Evolutionary conservation across 2,888 invertebrate species (phyloP).

Genomic region (Leucoma salicis): DNA sequence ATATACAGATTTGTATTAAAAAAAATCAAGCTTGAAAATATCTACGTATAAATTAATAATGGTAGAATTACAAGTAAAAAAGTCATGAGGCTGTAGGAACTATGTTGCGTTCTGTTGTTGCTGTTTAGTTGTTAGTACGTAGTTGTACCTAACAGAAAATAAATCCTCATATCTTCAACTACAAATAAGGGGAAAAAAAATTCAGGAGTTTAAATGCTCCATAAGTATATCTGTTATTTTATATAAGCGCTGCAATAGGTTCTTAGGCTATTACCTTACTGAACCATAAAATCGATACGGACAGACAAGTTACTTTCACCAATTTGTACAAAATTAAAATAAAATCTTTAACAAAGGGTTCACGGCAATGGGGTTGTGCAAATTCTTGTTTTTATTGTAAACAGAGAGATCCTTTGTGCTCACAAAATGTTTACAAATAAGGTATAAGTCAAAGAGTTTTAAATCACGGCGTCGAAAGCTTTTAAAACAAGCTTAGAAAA

Average conservation of each 20-base stretch:
- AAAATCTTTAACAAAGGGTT: conserved; percentile 55
- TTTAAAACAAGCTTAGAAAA: conserved; percentile 79
- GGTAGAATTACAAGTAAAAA: no score
- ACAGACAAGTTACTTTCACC: conserved; percentile 56
- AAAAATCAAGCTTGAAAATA: no score
- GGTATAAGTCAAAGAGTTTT: conserved; percentile 78
- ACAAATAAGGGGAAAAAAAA: conserved; percentile 11
- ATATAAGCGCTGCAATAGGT: conserved; percentile 2
- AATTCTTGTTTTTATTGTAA: conserved; percentile 63
- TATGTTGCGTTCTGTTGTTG: no score
- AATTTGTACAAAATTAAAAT: conserved; percentile 44
- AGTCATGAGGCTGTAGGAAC: no score
- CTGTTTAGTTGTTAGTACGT: no score
- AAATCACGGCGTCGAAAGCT: conserved; percentile 80
- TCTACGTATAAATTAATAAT: no score
- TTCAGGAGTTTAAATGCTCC: conserved; percentile 3
- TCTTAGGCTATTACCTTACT: conserved; percentile 8
- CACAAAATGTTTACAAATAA: conserved; percentile 77
- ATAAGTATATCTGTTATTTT: conserved; percentile 6
- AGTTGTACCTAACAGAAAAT: conserved; percentile 20
- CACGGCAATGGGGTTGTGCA: conserved; percentile 76
- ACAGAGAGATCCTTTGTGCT: conserved; percentile 71
- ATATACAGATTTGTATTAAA: no score
- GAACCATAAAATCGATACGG: conserved; percentile 31
- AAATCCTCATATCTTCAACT: conserved; percentile 26